Evolutionary conservation across 2,797 vertebrate species (phyloP), one percentile per base, ranked within the genome.

Genomic region (Lepus oiostolus): DNA sequence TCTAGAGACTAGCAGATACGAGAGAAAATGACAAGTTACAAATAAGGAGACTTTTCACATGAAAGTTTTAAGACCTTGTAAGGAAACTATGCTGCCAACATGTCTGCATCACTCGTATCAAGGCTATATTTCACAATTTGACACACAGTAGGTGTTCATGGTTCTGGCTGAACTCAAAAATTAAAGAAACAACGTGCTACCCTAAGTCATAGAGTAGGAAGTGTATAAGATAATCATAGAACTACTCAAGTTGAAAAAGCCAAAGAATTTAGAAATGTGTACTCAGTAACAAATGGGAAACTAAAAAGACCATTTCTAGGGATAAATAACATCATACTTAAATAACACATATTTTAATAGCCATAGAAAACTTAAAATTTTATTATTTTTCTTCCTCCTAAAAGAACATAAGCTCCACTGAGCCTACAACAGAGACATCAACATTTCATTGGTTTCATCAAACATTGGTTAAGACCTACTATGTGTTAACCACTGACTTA

Each of bases 331-430:
- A 63, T 32, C 16, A 32, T 30, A 47, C 35, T 74, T 83, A 63
- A 70, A 91, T 32, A 79, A 86, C 24, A 65, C 11, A 90, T 52
- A 76, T 89, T 81, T 71, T 76, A 86, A 94, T 22, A 50, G 16
- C 42, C 54, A 83, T 22, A 60, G 32, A 6, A 94, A 94, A 77
- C 9, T 22, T 76, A 28, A 91, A 30, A 72, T 12, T 77, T 89
- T 70, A 14, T 67, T 9, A 58, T 76, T 72, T 75, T 71, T 88
- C 11, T 65, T 85, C 52, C 8, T 76, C 35, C 38, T 82, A 32
- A 94, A 76, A 85, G 62, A 68, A 74, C 28, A 74, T 22, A 81
- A 67, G 30, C 54, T 32, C 30, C 62, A 35, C 62, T 74, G 42
- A 72, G 47, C n/a, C 71, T n/a, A 35, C 30, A 85, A 54, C 5